Base-by-base conservation (phyloP, 2,113 vertebrate species). In the Sebastes schlegelii region DNA sequence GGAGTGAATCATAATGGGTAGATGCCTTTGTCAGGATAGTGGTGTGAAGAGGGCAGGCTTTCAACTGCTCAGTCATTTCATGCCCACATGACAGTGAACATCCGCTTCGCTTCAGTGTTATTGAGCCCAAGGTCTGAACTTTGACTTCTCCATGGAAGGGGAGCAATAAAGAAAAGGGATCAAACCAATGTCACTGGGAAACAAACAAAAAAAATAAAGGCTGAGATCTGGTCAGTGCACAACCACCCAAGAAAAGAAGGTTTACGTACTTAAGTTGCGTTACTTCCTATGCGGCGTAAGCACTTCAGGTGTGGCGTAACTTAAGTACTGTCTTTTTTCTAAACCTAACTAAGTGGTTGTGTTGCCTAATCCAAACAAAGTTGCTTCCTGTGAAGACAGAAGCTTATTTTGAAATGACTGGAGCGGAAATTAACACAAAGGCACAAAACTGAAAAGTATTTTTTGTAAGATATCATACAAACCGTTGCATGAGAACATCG, bases 11-110 rank as follows among this genome's bases (percentile, higher is more conserved):
- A 66, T 67, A 63, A 74, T 66, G 21, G 40, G 16, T 12, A n/a
- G 11, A 42, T 42, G 84, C 82, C 79, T 64, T 60, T 64, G 79
- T 69, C 48, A 55, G 55, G 48, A 74, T 17, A 49, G 40, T 46
- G 19, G 80, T 46, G 80, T 80, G 54, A 65, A 73, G 57, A 84
- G 65, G 54, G 49, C 64, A 85, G 49, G 48, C 62, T 76, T 46
- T 68, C 43, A 62, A 16, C 45, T 66, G 74, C 46, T 9, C 13
- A 58, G 72, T 19, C 48, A 51, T 61, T 82, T 88, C 61, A 78
- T 43, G 45, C 23, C 71, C 54, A 51, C 64, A 23, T 74, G 69
- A 77, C 77, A 91, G 71, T 12, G 76, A 84, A 86, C 80, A 69
- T 86, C 58, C 42, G 52, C 73, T 80, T 26, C 45, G 46, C 54